phyloP scores from a whole-genome alignment of 2,888 invertebrate species.

The Asteroscopus sphinx region DNA sequence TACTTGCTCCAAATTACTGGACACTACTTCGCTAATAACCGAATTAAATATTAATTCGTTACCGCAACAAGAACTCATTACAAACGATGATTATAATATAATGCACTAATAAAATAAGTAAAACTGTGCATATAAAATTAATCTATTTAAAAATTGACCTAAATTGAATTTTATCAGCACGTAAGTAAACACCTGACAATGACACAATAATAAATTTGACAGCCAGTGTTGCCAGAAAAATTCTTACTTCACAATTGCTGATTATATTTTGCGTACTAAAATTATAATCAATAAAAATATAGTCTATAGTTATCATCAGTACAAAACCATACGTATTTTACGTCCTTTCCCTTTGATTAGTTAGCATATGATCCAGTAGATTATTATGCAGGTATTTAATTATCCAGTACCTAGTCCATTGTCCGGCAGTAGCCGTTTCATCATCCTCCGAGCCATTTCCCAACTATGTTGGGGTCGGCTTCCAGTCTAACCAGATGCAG shows the following conservation, averaged over 20 bases:
- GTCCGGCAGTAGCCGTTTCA: too few species aligned
- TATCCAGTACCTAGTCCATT: too few species aligned
- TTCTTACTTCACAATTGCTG: not conserved
- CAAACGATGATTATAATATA: slow-evolving; percentile 65
- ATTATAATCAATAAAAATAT: too few species aligned
- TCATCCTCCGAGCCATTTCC: too few species aligned
- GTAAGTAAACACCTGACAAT: slow-evolving; percentile 80
- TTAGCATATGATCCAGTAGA: too few species aligned
- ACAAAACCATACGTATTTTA: too few species aligned
- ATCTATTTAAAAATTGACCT: slow-evolving; percentile 74
- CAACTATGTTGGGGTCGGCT: too few species aligned
- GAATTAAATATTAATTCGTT: slow-evolving; percentile 83
- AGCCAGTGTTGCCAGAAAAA: slow-evolving; percentile 42
- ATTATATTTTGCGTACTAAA: too few species aligned
- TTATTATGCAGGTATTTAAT: too few species aligned
- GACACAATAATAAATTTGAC: slow-evolving; percentile 65
- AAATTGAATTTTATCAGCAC: slow-evolving; percentile 66
- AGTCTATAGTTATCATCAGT: too few species aligned
- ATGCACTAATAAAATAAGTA: slow-evolving; percentile 54
- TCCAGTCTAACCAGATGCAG: too few species aligned
- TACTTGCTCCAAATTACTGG: slow-evolving; percentile 76
- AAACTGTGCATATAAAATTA: slow-evolving; percentile 40
- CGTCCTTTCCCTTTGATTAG: too few species aligned
- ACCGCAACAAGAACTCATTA: slow-evolving; percentile 87
- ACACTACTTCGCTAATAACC: slow-evolving; percentile 79